A percentile compares a stretch with the other conserved stretches of the same genome.
Conservation (phyloP, 2,113 vertebrate species). For the Ceyx margarethae region DNA sequence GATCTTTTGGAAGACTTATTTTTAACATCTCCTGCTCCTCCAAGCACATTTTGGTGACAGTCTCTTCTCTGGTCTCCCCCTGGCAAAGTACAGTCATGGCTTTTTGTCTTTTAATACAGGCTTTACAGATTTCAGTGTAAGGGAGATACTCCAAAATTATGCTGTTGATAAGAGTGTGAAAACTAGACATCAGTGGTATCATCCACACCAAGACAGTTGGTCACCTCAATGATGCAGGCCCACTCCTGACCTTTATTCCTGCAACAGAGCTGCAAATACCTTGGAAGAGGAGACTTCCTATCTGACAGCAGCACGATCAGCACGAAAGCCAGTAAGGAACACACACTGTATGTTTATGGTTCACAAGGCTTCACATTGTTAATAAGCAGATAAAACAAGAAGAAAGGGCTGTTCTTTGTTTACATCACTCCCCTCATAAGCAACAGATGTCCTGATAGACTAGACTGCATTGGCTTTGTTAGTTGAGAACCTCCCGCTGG, state of each 20-base stretch:
- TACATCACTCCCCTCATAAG: constrained; percentile 65
- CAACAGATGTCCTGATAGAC: constrained; percentile 72
- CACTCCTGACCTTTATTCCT: not conserved
- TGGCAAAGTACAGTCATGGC: not conserved
- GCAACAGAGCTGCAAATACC: not conserved
- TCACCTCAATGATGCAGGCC: not conserved
- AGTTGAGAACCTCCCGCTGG: constrained; percentile 64
- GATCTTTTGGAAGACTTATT: not conserved
- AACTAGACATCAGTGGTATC: not conserved
- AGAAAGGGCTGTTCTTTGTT: constrained; percentile 63
- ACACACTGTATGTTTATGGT: constrained; percentile 34
- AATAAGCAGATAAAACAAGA: constrained; percentile 62
- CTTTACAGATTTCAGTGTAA: not conserved
- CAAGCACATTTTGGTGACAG: not conserved
- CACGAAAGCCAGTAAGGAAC: constrained; percentile 37
- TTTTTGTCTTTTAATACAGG: not conserved
- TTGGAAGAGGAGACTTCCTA: not conserved
- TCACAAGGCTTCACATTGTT: constrained; percentile 64
- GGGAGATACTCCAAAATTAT: not conserved
- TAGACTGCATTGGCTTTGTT: constrained; percentile 66
- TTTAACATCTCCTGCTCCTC: not conserved
- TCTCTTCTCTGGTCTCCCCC: not conserved
- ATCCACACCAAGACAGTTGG: fast-evolving
- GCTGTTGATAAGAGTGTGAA: not conserved
- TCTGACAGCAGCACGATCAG: not conserved